Evolutionary conservation across 2,797 vertebrate genomes (phyloP).

Genomic region (Myotis findleyi): DNA sequence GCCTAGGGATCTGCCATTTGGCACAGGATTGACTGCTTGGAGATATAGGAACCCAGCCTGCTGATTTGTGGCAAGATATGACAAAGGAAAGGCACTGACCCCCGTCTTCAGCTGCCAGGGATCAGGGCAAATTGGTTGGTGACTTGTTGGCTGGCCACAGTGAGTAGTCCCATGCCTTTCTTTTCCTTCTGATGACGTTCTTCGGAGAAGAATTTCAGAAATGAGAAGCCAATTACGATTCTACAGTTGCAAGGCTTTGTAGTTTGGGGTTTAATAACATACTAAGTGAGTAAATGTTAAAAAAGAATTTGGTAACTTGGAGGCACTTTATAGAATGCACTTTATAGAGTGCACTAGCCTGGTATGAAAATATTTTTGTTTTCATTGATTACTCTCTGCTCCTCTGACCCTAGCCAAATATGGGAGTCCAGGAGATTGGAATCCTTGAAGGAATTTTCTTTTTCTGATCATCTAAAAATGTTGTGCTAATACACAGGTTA

Average conservation of each 20-base stretch:
- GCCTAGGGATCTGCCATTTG: not conserved
- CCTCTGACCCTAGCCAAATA: not conserved
- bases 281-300: not conserved
- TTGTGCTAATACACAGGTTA: not conserved
- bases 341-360: not conserved
- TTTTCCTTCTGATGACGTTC: not conserved
- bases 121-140: not conserved
- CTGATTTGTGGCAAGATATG: not conserved
- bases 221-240: not conserved
- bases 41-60: not conserved
- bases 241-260: not conserved
- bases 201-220: constrained; percentile 16
- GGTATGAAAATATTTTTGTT: not conserved
- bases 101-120: not conserved
- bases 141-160: constrained; percentile 38
- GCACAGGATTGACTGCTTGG: not conserved
- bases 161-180: constrained; percentile 53
- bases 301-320: not conserved
- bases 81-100: not conserved
- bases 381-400: not conserved
- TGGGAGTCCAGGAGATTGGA: not conserved
- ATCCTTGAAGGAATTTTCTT: not conserved
- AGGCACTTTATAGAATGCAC: not conserved
- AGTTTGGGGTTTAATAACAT: not conserved
- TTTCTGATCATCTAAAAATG: not conserved